Conservation (phyloP, 2,113 vertebrate genomes). For the Phylloscopus whistleri region DNA sequence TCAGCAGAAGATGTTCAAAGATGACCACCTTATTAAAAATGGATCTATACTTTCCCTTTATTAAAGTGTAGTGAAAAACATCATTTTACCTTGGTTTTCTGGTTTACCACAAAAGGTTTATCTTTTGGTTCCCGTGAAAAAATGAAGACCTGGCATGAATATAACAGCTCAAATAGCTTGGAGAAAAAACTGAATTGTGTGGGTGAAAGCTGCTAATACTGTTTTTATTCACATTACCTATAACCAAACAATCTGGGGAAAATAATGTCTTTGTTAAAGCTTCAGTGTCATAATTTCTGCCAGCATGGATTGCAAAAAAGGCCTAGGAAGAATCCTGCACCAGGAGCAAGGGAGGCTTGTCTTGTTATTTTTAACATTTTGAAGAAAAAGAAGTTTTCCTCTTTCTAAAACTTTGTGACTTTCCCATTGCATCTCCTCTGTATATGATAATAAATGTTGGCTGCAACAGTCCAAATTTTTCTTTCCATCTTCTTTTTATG, state of each 20-base stretch:
- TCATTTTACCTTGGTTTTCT: background rate
- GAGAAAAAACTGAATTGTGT: background rate
- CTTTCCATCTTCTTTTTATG: background rate
- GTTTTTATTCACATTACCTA: background rate
- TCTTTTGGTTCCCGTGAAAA: background rate
- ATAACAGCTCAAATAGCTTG: background rate
- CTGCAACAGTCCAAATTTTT: background rate
- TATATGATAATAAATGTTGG: background rate
- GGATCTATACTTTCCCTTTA: background rate
- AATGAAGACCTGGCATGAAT: background rate
- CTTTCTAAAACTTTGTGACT: background rate
- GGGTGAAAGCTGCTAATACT: background rate
- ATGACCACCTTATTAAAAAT: background rate
- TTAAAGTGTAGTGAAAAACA: background rate
- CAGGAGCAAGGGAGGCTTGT: background rate
- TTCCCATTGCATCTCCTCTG: background rate
- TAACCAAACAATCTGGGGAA: background rate
- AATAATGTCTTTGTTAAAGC: background rate
- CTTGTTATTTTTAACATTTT: background rate
- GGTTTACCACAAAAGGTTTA: no score
- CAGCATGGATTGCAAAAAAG: background rate
- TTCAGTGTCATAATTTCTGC: background rate
- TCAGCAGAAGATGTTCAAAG: background rate
- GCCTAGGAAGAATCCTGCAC: background rate
- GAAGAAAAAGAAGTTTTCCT: background rate